Evolutionary conservation across 2,797 vertebrate species (phyloP).

Genomic region (Enteromius mattozi): DNA sequence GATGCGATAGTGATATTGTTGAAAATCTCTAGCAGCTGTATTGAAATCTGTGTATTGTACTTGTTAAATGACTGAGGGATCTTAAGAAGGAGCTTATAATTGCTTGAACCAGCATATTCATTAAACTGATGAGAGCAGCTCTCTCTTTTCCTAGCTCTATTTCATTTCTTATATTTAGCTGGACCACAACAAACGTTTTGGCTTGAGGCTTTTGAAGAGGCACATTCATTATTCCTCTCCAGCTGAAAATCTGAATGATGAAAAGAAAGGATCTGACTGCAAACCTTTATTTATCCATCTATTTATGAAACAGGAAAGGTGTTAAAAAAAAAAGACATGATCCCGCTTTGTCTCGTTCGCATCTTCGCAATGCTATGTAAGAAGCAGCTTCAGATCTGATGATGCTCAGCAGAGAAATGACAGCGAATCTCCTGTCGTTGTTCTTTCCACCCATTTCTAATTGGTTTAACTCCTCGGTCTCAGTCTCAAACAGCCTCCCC

Average conservation of each 20-base stretch:
- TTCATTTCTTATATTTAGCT: slow-evolving; percentile 40
- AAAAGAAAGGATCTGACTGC: slow-evolving; percentile 41
- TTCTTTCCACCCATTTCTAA: slow-evolving; percentile 48
- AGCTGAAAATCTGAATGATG: slow-evolving; percentile 38
- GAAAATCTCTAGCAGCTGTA: background rate
- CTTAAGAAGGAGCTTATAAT: background rate
- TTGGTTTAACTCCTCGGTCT: slow-evolving; percentile 44
- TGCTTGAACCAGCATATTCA: slow-evolving; percentile 18
- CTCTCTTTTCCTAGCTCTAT: slow-evolving; percentile 29
- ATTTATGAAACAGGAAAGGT: slow-evolving; percentile 42
- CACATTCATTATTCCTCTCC: slow-evolving; percentile 46
- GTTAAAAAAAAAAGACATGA: background rate
- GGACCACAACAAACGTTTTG: slow-evolving; percentile 45
- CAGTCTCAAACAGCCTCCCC: slow-evolving; percentile 30
- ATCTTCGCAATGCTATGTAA: slow-evolving; percentile 13
- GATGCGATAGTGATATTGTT: background rate
- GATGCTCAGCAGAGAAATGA: slow-evolving; percentile 40
- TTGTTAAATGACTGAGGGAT: background rate
- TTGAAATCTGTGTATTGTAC: background rate
- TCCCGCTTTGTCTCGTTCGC: slow-evolving; percentile 15
- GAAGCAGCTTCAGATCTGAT: slow-evolving; percentile 34
- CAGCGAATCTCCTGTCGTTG: slow-evolving; percentile 17
- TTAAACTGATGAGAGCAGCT: slow-evolving; percentile 17
- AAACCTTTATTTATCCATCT: slow-evolving; percentile 50
- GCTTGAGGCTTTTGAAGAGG: slow-evolving; percentile 40